Evolutionary conservation across 2,797 vertebrate species (phyloP).

Genomic region (Acipenser oxyrinchus): DNA sequence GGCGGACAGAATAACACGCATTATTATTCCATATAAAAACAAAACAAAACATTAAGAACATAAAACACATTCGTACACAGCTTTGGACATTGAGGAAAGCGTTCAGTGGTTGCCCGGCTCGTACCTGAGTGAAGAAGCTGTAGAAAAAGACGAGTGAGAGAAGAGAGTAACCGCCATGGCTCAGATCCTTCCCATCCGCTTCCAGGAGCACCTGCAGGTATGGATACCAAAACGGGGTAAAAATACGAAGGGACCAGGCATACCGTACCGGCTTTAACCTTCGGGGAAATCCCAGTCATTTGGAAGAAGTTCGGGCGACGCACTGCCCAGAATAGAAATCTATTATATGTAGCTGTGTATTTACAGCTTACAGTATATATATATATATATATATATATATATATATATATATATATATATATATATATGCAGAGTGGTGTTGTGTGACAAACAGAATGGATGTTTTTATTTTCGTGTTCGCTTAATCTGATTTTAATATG

Average conservation of each 20-base stretch:
- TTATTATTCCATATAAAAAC: background rate
- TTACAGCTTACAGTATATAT: no score
- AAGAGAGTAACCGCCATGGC: slow-evolving; percentile 70
- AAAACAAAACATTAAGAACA: background rate
- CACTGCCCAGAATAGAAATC: no score
- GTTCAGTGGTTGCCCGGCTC: slow-evolving; percentile 36
- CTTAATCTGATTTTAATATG: no score
- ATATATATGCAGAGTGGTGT: no score
- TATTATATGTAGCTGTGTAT: no score
- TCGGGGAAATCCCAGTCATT: background rate
- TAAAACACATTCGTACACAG: background rate
- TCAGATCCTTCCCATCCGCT: slow-evolving; percentile 86
- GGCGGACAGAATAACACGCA: slow-evolving; percentile 22
- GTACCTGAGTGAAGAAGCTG: slow-evolving; percentile 64
- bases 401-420: no score
- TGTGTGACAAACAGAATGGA: no score
- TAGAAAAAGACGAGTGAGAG: slow-evolving; percentile 44
- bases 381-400: no score
- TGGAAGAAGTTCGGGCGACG: background rate
- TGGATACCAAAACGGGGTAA: slow-evolving; percentile 7
- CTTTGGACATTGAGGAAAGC: slow-evolving; percentile 28
- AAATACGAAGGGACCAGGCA: background rate
- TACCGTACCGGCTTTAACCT: background rate
- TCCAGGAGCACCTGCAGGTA: slow-evolving; percentile 94
- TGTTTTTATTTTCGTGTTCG: no score